Evolutionary conservation across 2,113 vertebrate genomes (phyloP), one percentile per base, ranked within the genome.

Genomic region (Anarrhichthys ocellatus): DNA sequence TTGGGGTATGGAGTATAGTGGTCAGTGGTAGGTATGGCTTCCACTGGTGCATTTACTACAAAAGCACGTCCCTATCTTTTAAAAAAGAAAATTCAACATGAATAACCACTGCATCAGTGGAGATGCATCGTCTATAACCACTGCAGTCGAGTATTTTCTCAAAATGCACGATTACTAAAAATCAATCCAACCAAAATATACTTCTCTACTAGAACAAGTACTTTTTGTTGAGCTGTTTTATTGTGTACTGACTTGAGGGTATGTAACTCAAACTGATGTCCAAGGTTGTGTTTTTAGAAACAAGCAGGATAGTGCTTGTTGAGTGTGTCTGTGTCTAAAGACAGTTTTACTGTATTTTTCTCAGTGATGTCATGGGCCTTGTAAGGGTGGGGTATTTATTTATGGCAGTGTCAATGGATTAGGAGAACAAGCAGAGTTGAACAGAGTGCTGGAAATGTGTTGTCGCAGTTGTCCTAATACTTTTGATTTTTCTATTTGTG

Each of bases 321-420:
- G n/a, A 70, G 52, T 81, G 32, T 42, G n/a, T 81, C 67, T 86
- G 68, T 83, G 54, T 78, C 71, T 86, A 70, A 86, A 81, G 70
- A 85, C 83, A 64, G 67, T 78, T 58, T 78, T 76, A 67, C 17
- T 65, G 69, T 52, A 62, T 54, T 86, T 27, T 82, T 82, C 63
- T 64, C 67, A 78, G 78, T 63, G 50, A 78, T 64, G 82, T 81
- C 50, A 69, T 42, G 80, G 78, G 50, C 68, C 73, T 76, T 65
- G 62, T 82, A 73, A 78, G 91, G 80, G 69, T 70, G 82, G 87
- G 91, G 74, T 94, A 92, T 94, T 95, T 95, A 95, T 95, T 94
- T 86, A 84, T 76, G 89, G 66, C 78, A 83, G 58, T 86, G 29
- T 59, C 9, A 29, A 14, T 52, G 38, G 20, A 72, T 61, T 72